Evolutionary conservation across 2,888 invertebrate species (phyloP).

Genomic region (Agrotis ipsilon): DNA sequence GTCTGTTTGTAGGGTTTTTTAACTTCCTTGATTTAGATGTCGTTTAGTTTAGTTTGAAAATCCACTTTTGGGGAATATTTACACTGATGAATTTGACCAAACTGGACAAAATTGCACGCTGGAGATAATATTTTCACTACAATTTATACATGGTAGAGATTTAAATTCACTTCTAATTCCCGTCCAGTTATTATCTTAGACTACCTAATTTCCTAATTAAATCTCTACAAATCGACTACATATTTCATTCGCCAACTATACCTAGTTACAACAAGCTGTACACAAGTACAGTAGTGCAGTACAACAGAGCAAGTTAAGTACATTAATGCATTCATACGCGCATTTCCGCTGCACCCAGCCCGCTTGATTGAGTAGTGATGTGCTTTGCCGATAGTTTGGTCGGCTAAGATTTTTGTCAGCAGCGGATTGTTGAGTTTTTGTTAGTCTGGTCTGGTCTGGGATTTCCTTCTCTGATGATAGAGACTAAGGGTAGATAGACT

Average conservation of each 20-base stretch:
- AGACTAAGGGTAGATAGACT: no score
- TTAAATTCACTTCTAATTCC: background rate
- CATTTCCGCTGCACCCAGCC: constrained; percentile 78
- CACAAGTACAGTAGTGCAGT: constrained; percentile 10
- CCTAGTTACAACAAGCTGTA: background rate
- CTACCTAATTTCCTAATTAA: background rate
- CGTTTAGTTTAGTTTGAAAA: no score
- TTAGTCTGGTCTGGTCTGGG: no score
- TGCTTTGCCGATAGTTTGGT: constrained; percentile 11
- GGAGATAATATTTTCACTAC: no score
- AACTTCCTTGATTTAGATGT: no score
- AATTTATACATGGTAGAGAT: background rate
- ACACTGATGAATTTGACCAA: no score
- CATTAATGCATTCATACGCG: constrained; percentile 78
- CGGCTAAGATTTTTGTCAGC: background rate
- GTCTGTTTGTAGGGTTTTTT: no score
- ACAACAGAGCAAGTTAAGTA: constrained; percentile 63
- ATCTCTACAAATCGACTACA: background rate
- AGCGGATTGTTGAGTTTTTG: no score
- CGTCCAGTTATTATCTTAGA: background rate
- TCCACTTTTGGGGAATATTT: no score
- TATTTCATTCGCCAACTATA: constrained; percentile 4
- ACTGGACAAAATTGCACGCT: background rate
- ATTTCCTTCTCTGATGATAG: no score
- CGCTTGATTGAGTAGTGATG: constrained; percentile 74